phyloP scores from a whole-genome alignment of 2,113 vertebrate species.

The Ovibos moschatus region DNA sequence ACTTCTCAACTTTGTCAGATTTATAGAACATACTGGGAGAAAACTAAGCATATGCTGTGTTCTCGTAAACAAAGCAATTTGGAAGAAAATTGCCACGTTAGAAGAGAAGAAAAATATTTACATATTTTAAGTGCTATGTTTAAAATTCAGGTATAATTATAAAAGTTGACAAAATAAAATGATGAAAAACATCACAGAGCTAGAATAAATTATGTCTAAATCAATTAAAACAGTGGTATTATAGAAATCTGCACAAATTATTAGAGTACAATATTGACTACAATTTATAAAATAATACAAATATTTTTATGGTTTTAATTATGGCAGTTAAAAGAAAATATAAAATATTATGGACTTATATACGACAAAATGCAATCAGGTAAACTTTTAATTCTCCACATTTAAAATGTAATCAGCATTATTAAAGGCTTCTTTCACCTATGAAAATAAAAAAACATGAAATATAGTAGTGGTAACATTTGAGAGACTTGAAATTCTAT shows the following conservation, averaged over 20 bases:
- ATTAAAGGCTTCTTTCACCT: neutral
- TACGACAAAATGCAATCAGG: neutral
- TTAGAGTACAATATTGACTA: neutral
- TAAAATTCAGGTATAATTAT: neutral
- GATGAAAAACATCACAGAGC: neutral
- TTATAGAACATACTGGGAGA: neutral
- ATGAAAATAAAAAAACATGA: neutral
- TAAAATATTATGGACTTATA: neutral
- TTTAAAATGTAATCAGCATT: neutral
- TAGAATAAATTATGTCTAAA: neutral
- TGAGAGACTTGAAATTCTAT: neutral
- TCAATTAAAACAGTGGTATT: neutral
- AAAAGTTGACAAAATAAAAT: neutral
- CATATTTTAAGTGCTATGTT: neutral
- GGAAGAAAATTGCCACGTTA: constrained; percentile 1
- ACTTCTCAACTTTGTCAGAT: neutral
- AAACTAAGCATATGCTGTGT: neutral
- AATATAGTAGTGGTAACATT: neutral
- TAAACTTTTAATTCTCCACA: neutral
- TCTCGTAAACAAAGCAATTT: constrained; percentile 44
- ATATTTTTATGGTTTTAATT: neutral
- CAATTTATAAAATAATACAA: neutral
- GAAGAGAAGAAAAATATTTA: neutral
- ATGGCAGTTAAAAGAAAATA: neutral
- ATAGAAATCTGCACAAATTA: neutral